Conservation (phyloP, 2,888 invertebrate genomes). For the Macrosiphum euphorbiae region DNA sequence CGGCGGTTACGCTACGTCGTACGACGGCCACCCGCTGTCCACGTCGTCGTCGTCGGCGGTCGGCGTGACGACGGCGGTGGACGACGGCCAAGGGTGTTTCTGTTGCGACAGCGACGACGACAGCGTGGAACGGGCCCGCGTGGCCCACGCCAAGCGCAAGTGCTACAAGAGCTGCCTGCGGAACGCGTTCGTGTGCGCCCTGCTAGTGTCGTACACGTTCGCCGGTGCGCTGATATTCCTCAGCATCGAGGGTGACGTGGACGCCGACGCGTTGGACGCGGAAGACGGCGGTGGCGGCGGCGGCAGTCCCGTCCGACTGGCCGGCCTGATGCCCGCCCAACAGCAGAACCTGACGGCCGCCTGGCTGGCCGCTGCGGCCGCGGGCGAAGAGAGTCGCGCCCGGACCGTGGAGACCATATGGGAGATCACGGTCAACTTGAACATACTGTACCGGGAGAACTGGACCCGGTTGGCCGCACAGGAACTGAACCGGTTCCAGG, state of each 20-base stretch:
- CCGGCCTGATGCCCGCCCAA: constrained; percentile 56
- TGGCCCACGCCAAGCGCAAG: constrained; percentile 74
- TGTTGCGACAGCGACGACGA: constrained; percentile 74
- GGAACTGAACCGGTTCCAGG: constrained; percentile 86
- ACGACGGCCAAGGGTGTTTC: constrained; percentile 70
- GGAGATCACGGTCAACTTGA: constrained; percentile 89
- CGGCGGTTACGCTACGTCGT: constrained; percentile 18
- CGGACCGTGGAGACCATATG: constrained; percentile 89
- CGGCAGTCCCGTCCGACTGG: constrained; percentile 40
- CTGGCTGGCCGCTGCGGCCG: constrained; percentile 65
- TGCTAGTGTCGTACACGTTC: constrained; percentile 84
- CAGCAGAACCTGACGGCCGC: constrained; percentile 65
- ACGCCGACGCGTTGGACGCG: constrained; percentile 70
- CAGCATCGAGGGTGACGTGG: constrained; percentile 77
- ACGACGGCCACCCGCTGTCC: constrained; percentile 19
- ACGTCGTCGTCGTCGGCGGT: neutral
- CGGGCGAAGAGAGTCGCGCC: constrained; percentile 75
- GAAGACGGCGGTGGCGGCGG: constrained; percentile 68
- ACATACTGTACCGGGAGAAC: constrained; percentile 89
- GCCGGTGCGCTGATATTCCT: constrained; percentile 86
- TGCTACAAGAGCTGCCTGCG: constrained; percentile 83
- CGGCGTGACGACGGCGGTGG: constrained; percentile 2
- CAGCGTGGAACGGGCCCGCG: constrained; percentile 74
- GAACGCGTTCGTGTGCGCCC: constrained; percentile 85
- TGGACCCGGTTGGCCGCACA: constrained; percentile 87